These are phyloP conservation scores for Philypnodon macrostomus DNA, from an alignment of 2,797 vertebrate genomes.

Conservation along the genomic window DNA sequence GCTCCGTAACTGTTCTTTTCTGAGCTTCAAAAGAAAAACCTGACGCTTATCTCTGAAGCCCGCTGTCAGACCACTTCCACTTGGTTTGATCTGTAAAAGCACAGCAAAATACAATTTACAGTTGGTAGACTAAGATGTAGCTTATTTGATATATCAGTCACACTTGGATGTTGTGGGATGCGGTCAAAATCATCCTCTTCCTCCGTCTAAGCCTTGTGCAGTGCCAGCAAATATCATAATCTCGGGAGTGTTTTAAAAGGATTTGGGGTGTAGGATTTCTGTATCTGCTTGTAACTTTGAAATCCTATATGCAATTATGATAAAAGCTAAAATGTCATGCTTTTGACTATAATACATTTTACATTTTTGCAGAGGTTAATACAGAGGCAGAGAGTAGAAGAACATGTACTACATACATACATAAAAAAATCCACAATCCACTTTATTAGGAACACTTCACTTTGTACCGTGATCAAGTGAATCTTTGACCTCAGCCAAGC, in stretches of 20 bases:
- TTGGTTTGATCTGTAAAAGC: conserved; percentile 10
- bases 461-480: too few relatives aligned
- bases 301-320: too few relatives aligned
- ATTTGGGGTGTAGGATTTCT: conserved; percentile 21
- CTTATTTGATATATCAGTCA: too few relatives aligned
- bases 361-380: too few relatives aligned
- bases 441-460: too few relatives aligned
- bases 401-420: too few relatives aligned
- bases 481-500: too few relatives aligned
- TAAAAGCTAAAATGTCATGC: too few relatives aligned
- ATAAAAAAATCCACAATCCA: too few relatives aligned
- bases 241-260: conserved; percentile 28
- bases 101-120: conserved; percentile 5
- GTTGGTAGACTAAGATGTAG: too few relatives aligned
- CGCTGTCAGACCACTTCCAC: conserved; percentile 32
- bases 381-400: too few relatives aligned
- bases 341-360: too few relatives aligned
- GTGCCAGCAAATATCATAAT: conserved; percentile 2
- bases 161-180: conserved; percentile 4
- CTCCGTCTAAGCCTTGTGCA: conserved; percentile 18
- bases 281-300: conserved; percentile 16
- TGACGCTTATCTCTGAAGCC: conserved; percentile 20
- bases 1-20: not conserved
- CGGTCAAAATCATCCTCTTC: conserved; percentile 16
- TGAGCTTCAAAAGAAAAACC: conserved; percentile 10